phyloP scores from a whole-genome alignment of 2,888 invertebrate genomes.

The Omphaloscelis lunosa region DNA sequence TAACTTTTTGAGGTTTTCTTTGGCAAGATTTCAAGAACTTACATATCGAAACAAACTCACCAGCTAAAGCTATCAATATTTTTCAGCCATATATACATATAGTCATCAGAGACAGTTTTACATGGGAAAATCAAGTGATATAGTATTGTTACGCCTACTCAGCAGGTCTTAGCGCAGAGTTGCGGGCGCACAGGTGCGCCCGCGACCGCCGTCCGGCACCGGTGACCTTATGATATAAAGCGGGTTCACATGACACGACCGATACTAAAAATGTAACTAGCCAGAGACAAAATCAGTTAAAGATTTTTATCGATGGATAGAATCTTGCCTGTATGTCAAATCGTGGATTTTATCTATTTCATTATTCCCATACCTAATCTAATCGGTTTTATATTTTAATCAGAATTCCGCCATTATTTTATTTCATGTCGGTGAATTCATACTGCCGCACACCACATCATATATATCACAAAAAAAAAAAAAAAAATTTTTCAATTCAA shows the following conservation, averaged over 20 bases:
- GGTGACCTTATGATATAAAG: constrained; percentile 24
- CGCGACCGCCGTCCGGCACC: constrained; percentile 53
- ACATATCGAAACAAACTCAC: neutral
- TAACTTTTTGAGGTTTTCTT: neutral
- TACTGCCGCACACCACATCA: neutral
- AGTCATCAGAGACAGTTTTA: neutral
- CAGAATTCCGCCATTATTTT: constrained; percentile 1
- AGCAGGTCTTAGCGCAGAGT: neutral
- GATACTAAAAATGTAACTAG: constrained; percentile 1
- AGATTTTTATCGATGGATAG: neutral
- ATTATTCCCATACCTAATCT: neutral
- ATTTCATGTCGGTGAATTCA: constrained; percentile 19
- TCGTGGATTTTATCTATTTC: neutral
- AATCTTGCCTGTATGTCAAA: neutral
- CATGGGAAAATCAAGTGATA: constrained; percentile 23
- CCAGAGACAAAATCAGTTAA: neutral
- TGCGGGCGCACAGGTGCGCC: constrained; percentile 66
- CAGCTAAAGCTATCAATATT: neutral
- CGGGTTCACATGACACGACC: neutral
- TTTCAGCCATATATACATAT: neutral
- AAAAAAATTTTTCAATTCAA: constrained; percentile 29
- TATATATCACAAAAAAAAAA: constrained; percentile 43
- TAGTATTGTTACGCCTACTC: constrained; percentile 11
- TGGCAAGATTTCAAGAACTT: neutral
- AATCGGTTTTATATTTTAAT: neutral